Percentiles rank a stretch among this genome's conserved stretches.
These are phyloP conservation scores for Cheilosia vernalis DNA, from an alignment of 2,888 invertebrate species.

Conservation along the genomic window DNA sequence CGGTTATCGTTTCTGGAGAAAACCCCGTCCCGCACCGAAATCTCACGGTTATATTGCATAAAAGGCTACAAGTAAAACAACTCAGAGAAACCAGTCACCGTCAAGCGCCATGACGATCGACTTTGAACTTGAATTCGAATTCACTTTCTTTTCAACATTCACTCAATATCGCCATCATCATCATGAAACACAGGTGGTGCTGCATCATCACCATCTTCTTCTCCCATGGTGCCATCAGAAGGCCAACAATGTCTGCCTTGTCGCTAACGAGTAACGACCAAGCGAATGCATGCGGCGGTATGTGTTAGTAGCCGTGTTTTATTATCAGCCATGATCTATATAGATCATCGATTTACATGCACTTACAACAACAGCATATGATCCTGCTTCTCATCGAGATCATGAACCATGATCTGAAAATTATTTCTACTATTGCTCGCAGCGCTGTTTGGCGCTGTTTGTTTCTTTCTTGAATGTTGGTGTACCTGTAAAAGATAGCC, in stretches of 20 bases:
- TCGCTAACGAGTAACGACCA: constrained; percentile 10
- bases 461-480: too few relatives aligned
- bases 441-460: too few relatives aligned
- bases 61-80: constrained; percentile 2
- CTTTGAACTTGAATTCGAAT: constrained; percentile 71
- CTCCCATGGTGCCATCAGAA: constrained; percentile 9
- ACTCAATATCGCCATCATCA: not conserved
- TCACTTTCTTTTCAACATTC: constrained; percentile 54
- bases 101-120: constrained; percentile 13
- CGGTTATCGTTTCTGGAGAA: not conserved
- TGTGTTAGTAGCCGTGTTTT: too few relatives aligned
- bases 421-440: too few relatives aligned
- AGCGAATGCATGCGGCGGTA: constrained; percentile 4
- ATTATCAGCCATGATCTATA: too few relatives aligned
- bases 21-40: not conserved
- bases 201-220: constrained; percentile 23
- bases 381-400: too few relatives aligned
- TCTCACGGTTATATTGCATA: not conserved
- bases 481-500: too few relatives aligned
- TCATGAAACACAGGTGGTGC: not conserved
- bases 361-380: too few relatives aligned
- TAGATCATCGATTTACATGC: too few relatives aligned
- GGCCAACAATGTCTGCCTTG: constrained; percentile 21
- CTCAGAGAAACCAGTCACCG: constrained; percentile 22
- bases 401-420: too few relatives aligned